A percentile compares a stretch with the other conserved stretches of the same genome.
These are phyloP conservation scores for Listronotus oregonensis DNA, from an alignment of 1,140 invertebrate genomes.

Conservation along the genomic window DNA sequence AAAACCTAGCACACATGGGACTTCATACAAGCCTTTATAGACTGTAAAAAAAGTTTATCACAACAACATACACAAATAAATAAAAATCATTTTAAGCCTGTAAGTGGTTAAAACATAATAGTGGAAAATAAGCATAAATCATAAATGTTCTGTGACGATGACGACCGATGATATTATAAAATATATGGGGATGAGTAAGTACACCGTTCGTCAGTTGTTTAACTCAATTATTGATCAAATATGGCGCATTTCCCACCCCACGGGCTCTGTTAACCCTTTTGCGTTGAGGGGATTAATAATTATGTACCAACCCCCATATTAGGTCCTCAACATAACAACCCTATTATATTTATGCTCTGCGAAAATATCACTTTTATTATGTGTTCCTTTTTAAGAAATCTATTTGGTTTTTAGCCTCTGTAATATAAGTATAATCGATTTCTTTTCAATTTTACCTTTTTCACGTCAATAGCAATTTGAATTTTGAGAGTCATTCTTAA, in stretches of 20 bases:
- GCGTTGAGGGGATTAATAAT: constrained; percentile 54
- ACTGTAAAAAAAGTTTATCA: too few species aligned
- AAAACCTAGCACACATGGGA: too few species aligned
- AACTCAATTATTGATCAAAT: constrained; percentile 59
- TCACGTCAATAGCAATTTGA: constrained; percentile 35
- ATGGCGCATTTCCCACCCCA: constrained; percentile 55
- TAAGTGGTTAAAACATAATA: too few species aligned
- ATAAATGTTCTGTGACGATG: constrained; percentile 35
- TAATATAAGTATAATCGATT: constrained; percentile 41
- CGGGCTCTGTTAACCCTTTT: constrained; percentile 55
- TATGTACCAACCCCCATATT: constrained; percentile 55
- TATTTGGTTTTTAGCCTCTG: constrained; percentile 42
- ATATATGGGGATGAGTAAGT: constrained; percentile 48
- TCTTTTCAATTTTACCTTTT: constrained; percentile 40
- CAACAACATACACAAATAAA: too few species aligned
- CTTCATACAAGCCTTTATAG: too few species aligned
- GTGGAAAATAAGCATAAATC: too few species aligned
- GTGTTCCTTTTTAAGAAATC: constrained; percentile 46
- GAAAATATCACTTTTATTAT: constrained; percentile 53
- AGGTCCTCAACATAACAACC: constrained; percentile 51
- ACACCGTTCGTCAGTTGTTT: constrained; percentile 56
- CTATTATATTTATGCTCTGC: constrained; percentile 53
- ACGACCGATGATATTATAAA: constrained; percentile 32
- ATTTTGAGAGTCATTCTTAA: constrained; percentile 35
- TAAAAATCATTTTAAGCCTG: too few species aligned